phyloP scores from a whole-genome alignment of 1,140 invertebrate genomes.

The Tyrophagus putrescentiae region DNA sequence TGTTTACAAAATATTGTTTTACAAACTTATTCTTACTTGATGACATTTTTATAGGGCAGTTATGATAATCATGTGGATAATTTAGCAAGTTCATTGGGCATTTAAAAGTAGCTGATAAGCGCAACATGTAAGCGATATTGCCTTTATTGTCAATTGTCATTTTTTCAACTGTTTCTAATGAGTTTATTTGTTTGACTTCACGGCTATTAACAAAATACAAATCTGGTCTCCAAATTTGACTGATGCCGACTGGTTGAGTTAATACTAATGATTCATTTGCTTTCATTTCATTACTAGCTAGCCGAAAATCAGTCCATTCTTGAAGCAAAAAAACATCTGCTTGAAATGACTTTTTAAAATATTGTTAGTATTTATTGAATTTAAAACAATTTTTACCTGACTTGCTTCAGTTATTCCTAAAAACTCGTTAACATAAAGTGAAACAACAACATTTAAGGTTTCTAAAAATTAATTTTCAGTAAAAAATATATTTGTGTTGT shows the following conservation, averaged over 20 bases:
- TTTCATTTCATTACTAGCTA: background rate
- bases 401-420: background rate
- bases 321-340: background rate
- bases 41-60: background rate
- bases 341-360: constrained; percentile 10
- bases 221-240: constrained; percentile 11
- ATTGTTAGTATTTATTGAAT: no score
- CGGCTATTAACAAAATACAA: constrained; percentile 8
- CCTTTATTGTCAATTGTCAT: background rate
- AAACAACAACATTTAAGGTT: background rate
- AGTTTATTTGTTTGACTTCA: background rate
- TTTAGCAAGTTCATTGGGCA: constrained; percentile 9
- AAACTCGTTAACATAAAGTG: constrained; percentile 3
- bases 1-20: background rate
- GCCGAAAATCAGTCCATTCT: constrained; percentile 15
- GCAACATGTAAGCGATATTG: background rate
- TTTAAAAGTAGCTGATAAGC: background rate
- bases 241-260: constrained; percentile 21
- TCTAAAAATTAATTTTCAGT: no score
- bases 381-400: constrained; percentile 1
- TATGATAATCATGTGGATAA: constrained; percentile 17
- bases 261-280: background rate
- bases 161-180: background rate
- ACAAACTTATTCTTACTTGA: constrained; percentile 3
- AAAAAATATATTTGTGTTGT: no score